Percentiles rank a stretch among this genome's conserved stretches.
These are phyloP conservation scores for Tenthredo mesomela DNA, from an alignment of 2,888 invertebrate genomes.

Conservation along the genomic window DNA sequence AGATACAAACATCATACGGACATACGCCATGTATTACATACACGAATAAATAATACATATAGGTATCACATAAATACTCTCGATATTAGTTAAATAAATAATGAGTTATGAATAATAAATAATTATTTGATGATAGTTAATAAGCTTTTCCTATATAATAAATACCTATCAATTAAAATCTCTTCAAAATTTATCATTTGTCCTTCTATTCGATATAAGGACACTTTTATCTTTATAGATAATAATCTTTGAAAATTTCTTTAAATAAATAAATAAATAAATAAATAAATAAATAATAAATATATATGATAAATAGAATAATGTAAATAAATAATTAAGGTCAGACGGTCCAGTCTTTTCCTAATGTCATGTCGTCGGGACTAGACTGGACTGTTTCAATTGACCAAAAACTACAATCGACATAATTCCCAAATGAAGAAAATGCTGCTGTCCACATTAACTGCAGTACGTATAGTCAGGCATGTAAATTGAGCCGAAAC, in stretches of 20 bases:
- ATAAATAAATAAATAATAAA: slow-evolving; percentile 61
- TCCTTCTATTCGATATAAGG: neutral
- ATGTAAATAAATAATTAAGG: slow-evolving; percentile 57
- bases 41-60: slow-evolving; percentile 4
- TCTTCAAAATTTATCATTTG: neutral
- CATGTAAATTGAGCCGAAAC: neutral
- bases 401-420: neutral
- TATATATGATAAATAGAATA: slow-evolving; percentile 57
- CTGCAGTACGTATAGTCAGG: neutral
- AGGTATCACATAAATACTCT: slow-evolving; percentile 36
- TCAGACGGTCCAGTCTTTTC: neutral
- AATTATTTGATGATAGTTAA: neutral
- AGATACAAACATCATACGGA: neutral
- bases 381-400: neutral
- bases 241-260: neutral
- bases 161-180: neutral
- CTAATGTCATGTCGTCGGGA: neutral
- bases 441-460: neutral
- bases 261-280: slow-evolving; percentile 60
- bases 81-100: slow-evolving; percentile 15
- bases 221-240: neutral
- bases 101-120: slow-evolving; percentile 24
- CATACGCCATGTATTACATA: neutral
- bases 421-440: neutral
- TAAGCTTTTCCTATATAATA: neutral